phyloP scores from a whole-genome alignment of 1,140 invertebrate genomes.

The Drosophila jambulina region DNA sequence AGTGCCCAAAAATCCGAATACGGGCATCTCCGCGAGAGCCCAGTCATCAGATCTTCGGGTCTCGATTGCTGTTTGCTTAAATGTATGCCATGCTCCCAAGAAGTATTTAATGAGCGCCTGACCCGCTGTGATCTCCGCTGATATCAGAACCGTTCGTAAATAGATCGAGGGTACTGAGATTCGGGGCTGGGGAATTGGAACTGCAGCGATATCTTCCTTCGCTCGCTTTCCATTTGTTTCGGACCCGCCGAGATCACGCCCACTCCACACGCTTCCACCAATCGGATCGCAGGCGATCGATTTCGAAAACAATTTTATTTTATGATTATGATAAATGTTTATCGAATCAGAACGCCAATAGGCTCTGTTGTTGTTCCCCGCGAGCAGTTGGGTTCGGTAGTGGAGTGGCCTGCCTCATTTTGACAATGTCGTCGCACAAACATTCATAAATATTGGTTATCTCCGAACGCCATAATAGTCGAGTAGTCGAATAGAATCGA shows the following conservation, averaged over 20 bases:
- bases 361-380: constrained; percentile 43
- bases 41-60: constrained; percentile 37
- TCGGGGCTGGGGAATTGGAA: constrained; percentile 11
- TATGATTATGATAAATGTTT: constrained; percentile 85
- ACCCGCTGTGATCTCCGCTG: constrained; percentile 73
- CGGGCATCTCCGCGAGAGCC: constrained; percentile 26
- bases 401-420: constrained; percentile 73
- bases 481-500: constrained; percentile 47
- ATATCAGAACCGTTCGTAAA: constrained; percentile 57
- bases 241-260: constrained; percentile 53
- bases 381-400: constrained; percentile 12
- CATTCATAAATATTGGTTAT: constrained; percentile 78
- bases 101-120: constrained; percentile 50
- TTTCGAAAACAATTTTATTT: constrained; percentile 72
- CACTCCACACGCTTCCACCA: constrained; percentile 59
- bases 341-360: constrained; percentile 83
- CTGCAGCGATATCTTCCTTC: constrained; percentile 43
- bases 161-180: constrained; percentile 28
- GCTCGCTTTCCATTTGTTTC: constrained; percentile 32
- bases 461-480: constrained; percentile 75
- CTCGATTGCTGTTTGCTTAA: constrained; percentile 42
- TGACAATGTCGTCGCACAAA: constrained; percentile 68
- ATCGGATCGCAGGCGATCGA: constrained; percentile 75
- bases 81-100: constrained; percentile 35
- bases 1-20: constrained; percentile 41